Evolutionary conservation across 2,113 vertebrate species (phyloP), one percentile per base, ranked within the genome.

Genomic region (Petrocephalus zakoni): DNA sequence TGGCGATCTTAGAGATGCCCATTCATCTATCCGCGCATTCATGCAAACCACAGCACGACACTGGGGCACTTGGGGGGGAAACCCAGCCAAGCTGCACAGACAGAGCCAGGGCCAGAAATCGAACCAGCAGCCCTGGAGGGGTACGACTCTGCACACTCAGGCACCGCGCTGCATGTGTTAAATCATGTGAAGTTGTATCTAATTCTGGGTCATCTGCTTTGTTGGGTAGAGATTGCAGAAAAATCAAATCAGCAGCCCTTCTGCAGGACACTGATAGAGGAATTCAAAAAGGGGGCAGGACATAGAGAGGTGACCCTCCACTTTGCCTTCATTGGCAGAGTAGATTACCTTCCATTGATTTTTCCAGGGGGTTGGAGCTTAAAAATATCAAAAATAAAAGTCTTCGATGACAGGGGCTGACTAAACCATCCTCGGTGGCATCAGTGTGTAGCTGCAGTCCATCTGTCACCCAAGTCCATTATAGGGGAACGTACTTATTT

Each of bases 301-400:
- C 42, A 83, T 19, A 49, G 37, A 49, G 81, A 21, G 46, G 81
- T 83, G 46, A 83, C 81, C 81, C 81, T 83, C 37, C 34, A 46
- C 81, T 83, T 83, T 83, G 7, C 81, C 37, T 83, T 42, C 81
- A 49, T 83, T 83, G 81, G 21, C 81, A 49, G 81, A 49, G 81
- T 47, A 83, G 81, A 83, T 83, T 83, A 83, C 37, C 19, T 83
- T 83, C 37, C 81, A 83, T 83, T 83, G 81, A 83, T 83, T 83
- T 83, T 83, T 83, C 37, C 1, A 11, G 29, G 3, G 61, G 61
- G n/a, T 1, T 13, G 72, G 34, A 29, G 72, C 37, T 22, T 9
- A 6, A 49, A 47, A 46, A 46, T 46, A 83, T 46, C 34, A 83
- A 49, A 83, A 49, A 47, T 49, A 83, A 83, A 83, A 47, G 42